Evolutionary conservation across 2,888 invertebrate genomes (phyloP), one percentile per base, ranked within the genome.

Genomic region (Drosophila limbata): DNA sequence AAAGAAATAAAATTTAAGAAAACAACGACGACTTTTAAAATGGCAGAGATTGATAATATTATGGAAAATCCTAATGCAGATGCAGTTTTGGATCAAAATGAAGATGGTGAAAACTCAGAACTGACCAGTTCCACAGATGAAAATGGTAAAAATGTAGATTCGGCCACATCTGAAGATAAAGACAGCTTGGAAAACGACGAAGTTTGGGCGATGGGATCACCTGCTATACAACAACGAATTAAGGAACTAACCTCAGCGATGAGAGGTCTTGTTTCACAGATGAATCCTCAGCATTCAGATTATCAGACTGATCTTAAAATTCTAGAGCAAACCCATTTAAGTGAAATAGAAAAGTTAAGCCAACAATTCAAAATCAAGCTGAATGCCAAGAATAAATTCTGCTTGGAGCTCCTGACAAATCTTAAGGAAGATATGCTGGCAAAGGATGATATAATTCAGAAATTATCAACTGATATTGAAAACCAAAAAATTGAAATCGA

Each of bases 321-420:
- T 17, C 72, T 72, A 33, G 72, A 66, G 21, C 44, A 53, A 4
- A 0, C 21, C 9, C 72, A 72, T 53, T 39, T 72, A 11, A 3
- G 21, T 4, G 37, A 70, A 28, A 28, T 21, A 21, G 4, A 21
- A 21, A 21, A 4, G 21, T 21, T 21, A 4, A 21, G 1, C 4
- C 4, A 21, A 21, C 21, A 21, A 4, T 21, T 21, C 21, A 21
- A 21, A 21, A 21, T 21, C 21, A 21, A 21, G 21, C 21, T 25
- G 25, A 25, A 5, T 5, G 25, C 5, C 25, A 25, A 25, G 25
- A 3, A 25, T 25, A 25, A 25, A 25, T 6, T 25, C 25, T 3
- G 25, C 25, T 25, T 25, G 25, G 25, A 25, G 25, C 25, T n/a
- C n/a, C n/a, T n/a, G n/a, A n/a, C n/a, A n/a, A n/a, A n/a, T n/a